phyloP scores from a whole-genome alignment of 2,797 vertebrate species.

The Meda fulgida region DNA sequence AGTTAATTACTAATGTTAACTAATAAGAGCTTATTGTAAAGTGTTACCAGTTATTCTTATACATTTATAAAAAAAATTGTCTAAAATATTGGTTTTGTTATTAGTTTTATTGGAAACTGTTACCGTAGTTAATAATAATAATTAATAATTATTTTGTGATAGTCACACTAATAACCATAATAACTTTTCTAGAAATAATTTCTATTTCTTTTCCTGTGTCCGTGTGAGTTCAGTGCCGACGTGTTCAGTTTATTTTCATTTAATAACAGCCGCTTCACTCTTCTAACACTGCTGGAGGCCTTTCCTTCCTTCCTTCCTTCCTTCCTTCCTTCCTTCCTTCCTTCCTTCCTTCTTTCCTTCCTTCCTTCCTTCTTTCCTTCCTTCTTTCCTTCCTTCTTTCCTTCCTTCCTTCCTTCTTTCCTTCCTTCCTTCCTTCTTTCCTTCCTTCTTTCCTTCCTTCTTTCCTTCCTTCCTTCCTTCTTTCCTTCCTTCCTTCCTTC shows the following conservation, averaged over 20 bases:
- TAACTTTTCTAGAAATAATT: too few species aligned
- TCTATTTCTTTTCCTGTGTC: neutral
- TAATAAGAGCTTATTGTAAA: neutral
- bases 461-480: too few species aligned
- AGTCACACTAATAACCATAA: neutral
- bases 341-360: neutral
- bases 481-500: too few species aligned
- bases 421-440: too few species aligned
- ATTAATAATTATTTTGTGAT: neutral
- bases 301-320: too few species aligned
- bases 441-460: too few species aligned
- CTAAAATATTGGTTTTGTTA: too few species aligned
- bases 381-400: too few species aligned
- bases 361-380: constrained; percentile 51
- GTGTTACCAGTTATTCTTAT: neutral
- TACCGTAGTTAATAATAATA: neutral
- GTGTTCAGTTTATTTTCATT: neutral
- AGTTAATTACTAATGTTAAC: neutral
- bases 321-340: too few species aligned
- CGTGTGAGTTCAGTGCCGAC: neutral
- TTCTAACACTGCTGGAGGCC: constrained; percentile 33
- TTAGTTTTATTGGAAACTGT: neutral
- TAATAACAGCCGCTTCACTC: constrained; percentile 57
- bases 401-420: too few species aligned
- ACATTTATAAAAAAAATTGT: neutral